Base-by-base conservation (phyloP, 2,113 vertebrate species). In the Mixornis gularis region DNA sequence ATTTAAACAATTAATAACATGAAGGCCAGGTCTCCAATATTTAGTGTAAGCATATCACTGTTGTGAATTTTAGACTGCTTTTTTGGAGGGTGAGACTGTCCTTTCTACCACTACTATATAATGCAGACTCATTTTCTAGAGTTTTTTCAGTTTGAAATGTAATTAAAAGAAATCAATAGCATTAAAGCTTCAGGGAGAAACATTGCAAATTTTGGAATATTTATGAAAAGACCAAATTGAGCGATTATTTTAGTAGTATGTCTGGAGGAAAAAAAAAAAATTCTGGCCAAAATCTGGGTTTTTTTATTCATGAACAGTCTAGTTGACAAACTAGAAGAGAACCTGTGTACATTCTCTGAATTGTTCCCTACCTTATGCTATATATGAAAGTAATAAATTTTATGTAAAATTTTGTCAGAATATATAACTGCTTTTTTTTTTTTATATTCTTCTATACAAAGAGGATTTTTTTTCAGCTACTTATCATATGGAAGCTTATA, bases 101-200 rank as follows among this genome's bases (percentile, higher is more conserved):
- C 15, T 66, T 40, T 25, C 24, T 81, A 46, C 26, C 48, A n/a
- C 52, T 87, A 48, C 43, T 85, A 36, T 19, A 24, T 36, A 51
- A 48, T 62, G 49, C 16, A 74, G 36, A 44, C 38, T 84, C 30
- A 43, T 21, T 79, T 82, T 91, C 53, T 55, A 27, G 26, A 53
- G 10, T 12, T 65, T 46, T 62, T 97, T 91, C 73, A 13, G n/a
- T 81, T 87, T 93, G 41, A 78, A 77, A 91, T 85, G 36, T 55
- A 89, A 53, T 76, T 94, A 78, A 48, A 80, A 58, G 5, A 94
- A 86, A 79, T 62, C 19, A 85, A 40, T 72, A 51, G 8, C 7
- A 34, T 65, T 64, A 60, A 86, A 87, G 73, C 6, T 34, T 12
- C 32, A 55, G 29, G 44, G 19, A 58, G 17, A 60, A 3, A 13